Conservation (phyloP, 1,140 invertebrate species). For the Hyles vespertilio region DNA sequence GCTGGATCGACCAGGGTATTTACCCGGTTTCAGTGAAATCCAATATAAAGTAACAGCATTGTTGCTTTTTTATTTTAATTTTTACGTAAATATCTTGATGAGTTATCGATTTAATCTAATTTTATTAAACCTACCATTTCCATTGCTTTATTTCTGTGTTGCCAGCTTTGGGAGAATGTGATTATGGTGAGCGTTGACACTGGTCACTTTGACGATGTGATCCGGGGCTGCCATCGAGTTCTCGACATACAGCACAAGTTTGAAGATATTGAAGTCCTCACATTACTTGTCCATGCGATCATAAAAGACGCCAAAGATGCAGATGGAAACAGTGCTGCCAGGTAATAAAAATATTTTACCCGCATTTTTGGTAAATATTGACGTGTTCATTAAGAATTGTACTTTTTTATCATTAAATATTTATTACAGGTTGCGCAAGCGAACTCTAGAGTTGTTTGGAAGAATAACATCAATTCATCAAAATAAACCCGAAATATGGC, state of each 20-base stretch:
- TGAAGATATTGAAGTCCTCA: constrained; percentile 86
- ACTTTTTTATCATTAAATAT: neutral
- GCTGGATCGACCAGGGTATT: no score
- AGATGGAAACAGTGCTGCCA: constrained; percentile 72
- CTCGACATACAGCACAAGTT: constrained; percentile 90
- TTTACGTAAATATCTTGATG: no score
- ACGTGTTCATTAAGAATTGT: neutral
- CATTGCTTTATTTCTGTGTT: constrained; percentile 6
- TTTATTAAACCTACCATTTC: no score
- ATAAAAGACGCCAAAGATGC: constrained; percentile 79
- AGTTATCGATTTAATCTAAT: neutral
- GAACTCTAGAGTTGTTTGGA: constrained; percentile 86
- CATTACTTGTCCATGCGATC: constrained; percentile 84
- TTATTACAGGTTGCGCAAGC: constrained; percentile 75
- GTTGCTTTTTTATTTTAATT: no score
- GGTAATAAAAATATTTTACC: constrained; percentile 31
- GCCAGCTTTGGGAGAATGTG: constrained; percentile 94
- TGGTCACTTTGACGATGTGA: constrained; percentile 84
- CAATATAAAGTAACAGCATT: no score
- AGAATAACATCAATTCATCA: constrained; percentile 83
- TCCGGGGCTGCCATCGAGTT: constrained; percentile 88
- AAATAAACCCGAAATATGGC: constrained; percentile 85
- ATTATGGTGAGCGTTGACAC: constrained; percentile 89
- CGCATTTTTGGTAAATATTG: neutral
- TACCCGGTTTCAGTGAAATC: no score